phyloP scores from a whole-genome alignment of 2,113 vertebrate species.

The Antechinus stuartii region DNA sequence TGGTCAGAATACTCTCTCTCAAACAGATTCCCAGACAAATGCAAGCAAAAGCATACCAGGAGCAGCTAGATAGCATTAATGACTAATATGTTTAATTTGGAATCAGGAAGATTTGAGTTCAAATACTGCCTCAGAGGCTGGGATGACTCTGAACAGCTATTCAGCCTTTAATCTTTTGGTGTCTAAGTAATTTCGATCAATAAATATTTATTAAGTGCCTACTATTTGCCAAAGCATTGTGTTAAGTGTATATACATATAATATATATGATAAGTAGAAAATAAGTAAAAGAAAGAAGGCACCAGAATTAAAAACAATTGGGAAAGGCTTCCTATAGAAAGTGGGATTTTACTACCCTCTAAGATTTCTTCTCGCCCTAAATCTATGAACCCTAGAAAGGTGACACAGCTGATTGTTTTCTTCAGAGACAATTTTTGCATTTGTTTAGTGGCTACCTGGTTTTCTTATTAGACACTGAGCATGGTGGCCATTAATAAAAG shows the following conservation, averaged over 20 bases:
- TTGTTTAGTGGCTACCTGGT: neutral
- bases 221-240: neutral
- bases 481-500: neutral
- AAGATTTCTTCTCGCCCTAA: neutral
- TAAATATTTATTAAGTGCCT: neutral
- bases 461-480: neutral
- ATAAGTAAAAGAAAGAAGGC: neutral
- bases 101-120: neutral
- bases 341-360: neutral
- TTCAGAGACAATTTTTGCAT: neutral
- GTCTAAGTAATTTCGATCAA: neutral
- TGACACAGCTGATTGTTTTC: neutral
- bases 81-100: neutral
- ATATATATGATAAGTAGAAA: neutral
- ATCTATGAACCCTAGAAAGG: neutral
- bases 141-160: neutral
- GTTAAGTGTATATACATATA: neutral
- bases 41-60: neutral
- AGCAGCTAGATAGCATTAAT: neutral
- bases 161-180: neutral
- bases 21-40: conserved; percentile 24
- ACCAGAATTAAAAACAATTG: neutral
- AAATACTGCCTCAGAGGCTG: too few species aligned
- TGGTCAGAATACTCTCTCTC: neutral
- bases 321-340: neutral